phyloP scores from a whole-genome alignment of 2,113 vertebrate genomes.

The Dicaeum eximium region DNA sequence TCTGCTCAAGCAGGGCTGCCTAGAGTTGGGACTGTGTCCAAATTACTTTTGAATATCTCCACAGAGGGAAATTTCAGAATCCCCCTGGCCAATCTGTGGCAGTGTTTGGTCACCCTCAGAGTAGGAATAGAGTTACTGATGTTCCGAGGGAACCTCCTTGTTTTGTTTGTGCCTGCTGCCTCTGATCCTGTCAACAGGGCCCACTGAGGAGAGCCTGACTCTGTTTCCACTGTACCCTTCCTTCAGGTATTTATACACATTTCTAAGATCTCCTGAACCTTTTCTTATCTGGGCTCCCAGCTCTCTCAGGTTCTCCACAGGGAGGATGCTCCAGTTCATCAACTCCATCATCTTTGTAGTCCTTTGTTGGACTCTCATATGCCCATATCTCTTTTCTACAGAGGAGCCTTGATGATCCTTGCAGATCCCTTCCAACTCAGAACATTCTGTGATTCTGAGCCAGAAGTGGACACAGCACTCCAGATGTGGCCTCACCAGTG shows the following conservation, averaged over 20 bases:
- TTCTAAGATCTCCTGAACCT: background rate
- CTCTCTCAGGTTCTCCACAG: background rate
- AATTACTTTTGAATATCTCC: background rate
- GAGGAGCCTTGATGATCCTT: background rate
- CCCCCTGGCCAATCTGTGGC: background rate
- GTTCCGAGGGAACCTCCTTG: background rate
- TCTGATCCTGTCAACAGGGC: background rate
- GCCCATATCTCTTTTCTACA: background rate
- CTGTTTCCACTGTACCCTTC: background rate
- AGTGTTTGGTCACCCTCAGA: background rate
- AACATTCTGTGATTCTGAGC: background rate
- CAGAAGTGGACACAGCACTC: background rate
- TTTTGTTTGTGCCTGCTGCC: background rate
- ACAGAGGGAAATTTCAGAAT: background rate
- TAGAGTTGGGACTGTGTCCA: background rate
- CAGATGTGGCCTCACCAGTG: background rate
- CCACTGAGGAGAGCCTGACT: background rate
- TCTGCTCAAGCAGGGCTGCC: background rate
- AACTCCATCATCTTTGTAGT: background rate
- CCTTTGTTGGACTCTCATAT: fast-evolving
- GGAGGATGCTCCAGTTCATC: background rate
- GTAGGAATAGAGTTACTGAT: background rate
- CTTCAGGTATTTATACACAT: background rate
- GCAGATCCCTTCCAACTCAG: background rate
- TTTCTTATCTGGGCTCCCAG: background rate